Base-by-base conservation (phyloP, 2,113 vertebrate genomes). In the Prunella fulvescens region DNA sequence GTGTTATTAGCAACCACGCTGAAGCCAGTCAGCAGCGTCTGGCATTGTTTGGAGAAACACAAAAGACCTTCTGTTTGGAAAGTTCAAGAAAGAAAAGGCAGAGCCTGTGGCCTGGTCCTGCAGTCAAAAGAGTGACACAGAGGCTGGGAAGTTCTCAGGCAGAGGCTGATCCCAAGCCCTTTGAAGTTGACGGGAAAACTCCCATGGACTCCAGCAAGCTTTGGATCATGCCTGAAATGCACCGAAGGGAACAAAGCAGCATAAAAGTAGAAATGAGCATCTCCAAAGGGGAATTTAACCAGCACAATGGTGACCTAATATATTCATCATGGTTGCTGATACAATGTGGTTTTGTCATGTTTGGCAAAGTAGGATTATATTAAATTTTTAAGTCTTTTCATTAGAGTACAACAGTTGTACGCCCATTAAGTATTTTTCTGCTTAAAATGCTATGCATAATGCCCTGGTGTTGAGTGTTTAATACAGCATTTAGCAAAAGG, bases 21-120 rank as follows among this genome's bases (percentile, higher is more conserved):
- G 56, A 84, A 96, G 95, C 97, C 97, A 98, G 97, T 96, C 96
- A 98, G 97, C 97, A 97, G 96, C 25, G 94, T 97, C 97, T 97
- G 97, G 98, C 98, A 99, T 98, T 99, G 98, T 99, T 97, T 98
- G 97, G 96, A 79, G 81, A 81, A 96, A 97, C 92, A 99, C 98
- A 99, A 99, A 98, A 98, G 98, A 95, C 89, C 95, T 94, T 97
- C 97, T 99, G 98, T 99, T 97, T 92, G 82, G 95, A 97, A 97
- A 98, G 96, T 97, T 96, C 96, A 97, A 96, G 97, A 97, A 96
- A 97, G 95, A 97, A 97, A 98, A 92, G 48, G 3, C 24, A 97
- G 86, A 97, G 96, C 96, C 95, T 97, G 94, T 92, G 95, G 97
- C 87, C 93, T 94, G 82, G 70, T 94, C 92, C 92, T 95, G 50